phyloP scores from a whole-genome alignment of 1,140 invertebrate species.

The Eurytemora carolleeae region DNA sequence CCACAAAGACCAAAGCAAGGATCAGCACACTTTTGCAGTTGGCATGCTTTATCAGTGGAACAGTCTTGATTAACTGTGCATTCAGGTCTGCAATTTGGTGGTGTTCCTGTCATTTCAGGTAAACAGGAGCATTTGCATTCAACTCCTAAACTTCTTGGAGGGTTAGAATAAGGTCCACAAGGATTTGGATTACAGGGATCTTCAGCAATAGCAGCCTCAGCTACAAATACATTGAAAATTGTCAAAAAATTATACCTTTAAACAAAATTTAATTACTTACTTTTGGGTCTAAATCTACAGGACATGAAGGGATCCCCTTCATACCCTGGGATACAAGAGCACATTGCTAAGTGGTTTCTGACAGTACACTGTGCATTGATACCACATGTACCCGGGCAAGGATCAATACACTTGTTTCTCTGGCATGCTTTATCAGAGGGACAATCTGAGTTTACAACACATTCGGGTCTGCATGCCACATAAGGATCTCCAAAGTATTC shows the following conservation, averaged over 20 bases:
- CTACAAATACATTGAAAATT: conserved; percentile 6
- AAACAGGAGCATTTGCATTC: conserved; percentile 27
- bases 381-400: conserved; percentile 55
- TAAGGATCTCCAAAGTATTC: conserved; percentile 37
- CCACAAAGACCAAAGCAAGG: conserved; percentile 34
- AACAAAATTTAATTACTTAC: not conserved
- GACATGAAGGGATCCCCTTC: conserved; percentile 44
- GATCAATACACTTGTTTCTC: conserved; percentile 47
- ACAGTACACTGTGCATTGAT: conserved; percentile 48
- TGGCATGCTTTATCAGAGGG: conserved; percentile 36
- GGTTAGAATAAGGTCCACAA: conserved; percentile 35
- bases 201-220: conserved; percentile 6
- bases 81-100: conserved; percentile 25
- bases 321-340: conserved; percentile 42
- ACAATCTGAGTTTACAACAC: conserved; percentile 34
- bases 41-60: conserved; percentile 24
- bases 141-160: conserved; percentile 3
- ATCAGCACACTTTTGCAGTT: conserved; percentile 56
- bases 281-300: conserved; percentile 31
- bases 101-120: conserved; percentile 24
- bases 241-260: conserved; percentile 14
- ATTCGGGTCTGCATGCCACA: conserved; percentile 42
- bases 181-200: conserved; percentile 39
- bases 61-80: conserved; percentile 22
- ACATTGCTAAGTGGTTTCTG: conserved; percentile 46